Conservation (phyloP, 2,113 vertebrate species). For the Cephalophus harveyi region DNA sequence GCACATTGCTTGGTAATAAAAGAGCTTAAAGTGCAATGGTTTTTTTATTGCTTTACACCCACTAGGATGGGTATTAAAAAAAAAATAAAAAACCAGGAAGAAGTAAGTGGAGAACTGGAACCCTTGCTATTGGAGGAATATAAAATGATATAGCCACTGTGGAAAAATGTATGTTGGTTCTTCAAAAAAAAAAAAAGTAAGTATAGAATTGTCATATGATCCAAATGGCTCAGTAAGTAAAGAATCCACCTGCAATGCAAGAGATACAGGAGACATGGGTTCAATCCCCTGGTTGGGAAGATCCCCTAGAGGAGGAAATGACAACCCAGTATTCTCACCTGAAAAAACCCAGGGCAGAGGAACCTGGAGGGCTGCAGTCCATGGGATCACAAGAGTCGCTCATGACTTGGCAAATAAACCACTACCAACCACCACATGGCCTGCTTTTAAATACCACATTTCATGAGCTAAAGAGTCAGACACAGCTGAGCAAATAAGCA, state of each 20-base stretch:
- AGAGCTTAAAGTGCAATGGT: background rate
- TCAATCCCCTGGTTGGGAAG: background rate
- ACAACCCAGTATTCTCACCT: background rate
- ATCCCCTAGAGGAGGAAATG: background rate
- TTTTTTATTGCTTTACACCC: too few relatives aligned
- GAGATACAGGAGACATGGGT: background rate
- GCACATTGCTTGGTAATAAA: background rate
- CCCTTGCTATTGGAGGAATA: background rate
- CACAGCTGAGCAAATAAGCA: background rate
- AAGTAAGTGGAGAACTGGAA: background rate
- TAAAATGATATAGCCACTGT: background rate
- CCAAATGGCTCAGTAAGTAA: background rate
- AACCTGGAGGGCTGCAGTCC: background rate
- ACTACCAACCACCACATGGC: background rate
- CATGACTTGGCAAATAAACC: background rate
- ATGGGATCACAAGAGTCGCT: background rate
- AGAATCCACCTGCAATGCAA: background rate
- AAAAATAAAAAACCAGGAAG: background rate
- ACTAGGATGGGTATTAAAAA: too few relatives aligned
- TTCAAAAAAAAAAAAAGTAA: background rate
- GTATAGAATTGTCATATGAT: background rate
- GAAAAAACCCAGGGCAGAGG: background rate
- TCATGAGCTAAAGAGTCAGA: background rate
- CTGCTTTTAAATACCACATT: background rate
- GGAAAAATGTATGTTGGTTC: background rate